Evolutionary conservation across 1,140 invertebrate species (phyloP), one percentile per base, ranked within the genome.

Genomic region (Portunus trituberculatus): DNA sequence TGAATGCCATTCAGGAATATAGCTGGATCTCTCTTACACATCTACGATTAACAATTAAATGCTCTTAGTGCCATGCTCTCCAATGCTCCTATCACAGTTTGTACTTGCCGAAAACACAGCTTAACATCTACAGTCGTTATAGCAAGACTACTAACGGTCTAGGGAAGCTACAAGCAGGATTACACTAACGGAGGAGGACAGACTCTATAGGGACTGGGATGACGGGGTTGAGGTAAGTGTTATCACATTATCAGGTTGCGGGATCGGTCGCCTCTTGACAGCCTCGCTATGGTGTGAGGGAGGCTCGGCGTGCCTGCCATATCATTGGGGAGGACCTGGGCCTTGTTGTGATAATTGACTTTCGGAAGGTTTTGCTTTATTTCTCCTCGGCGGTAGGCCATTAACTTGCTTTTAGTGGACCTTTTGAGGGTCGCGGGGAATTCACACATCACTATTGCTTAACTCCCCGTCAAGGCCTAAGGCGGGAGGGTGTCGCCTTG

Each of bases 1-100:
- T 76, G 67, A 76, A 76, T 76, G 25, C 67, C 67, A 76, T 76
- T 76, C 67, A 76, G 67, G 16, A 76, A 76, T 76, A 76, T 76
- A 76, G 20, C 67, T 76, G 67, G 67, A 76, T 76, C 67, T 76
- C 6, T 76, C 67, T 76, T 76, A 76, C n/a, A 76, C 67, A 76
- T 76, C 67, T 76, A 76, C 20, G 67, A 76, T 76, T 76, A 76
- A 76, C 67, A 76, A n/a, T 76, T 76, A 76, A 76, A 76, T 76
- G 67, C 67, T 76, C 67, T 76, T 76, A 76, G 67, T 76, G 67
- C 67, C 67, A 76, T 76, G 67, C 67, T 76, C 67, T 76, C 67
- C 67, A 76, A 76, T 76, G 67, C 67, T 76, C 67, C 67, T 76
- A 76, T 76, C 67, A 76, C 67, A 76, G 67, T 76, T 76, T 76